Base-by-base conservation (phyloP, 2,113 vertebrate genomes). In the Geococcyx californianus region DNA sequence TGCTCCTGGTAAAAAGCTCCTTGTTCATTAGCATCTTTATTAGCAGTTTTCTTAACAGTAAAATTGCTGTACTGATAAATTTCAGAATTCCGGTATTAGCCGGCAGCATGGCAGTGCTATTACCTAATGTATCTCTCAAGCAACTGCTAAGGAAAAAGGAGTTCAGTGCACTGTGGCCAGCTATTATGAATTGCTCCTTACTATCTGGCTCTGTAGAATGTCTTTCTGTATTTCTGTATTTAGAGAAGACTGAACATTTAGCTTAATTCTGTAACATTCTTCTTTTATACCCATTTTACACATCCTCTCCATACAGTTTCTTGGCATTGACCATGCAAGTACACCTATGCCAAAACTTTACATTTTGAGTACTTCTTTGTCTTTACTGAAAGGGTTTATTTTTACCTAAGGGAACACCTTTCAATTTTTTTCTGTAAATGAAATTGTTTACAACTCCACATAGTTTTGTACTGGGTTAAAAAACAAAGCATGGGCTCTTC, bases 21-120 rank as follows among this genome's bases (percentile, higher is more conserved):
- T 72, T 94, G 44, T 92, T 95, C 47, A 62, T 75, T 67, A 86
- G 56, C 34, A 86, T 74, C 90, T 81, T 77, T 74, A 88, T 80
- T 87, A 89, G 70, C 82, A 77, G 44, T 93, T 87, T 90, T 92
- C 85, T 55, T 83, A 70, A 60, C 33, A n/a, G 55, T 79, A 80
- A 87, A 86, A 73, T 74, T 77, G 72, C 85, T 72, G 16, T 93
- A 64, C 75, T 77, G 51, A 67, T 83, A 51, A 83, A 83, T 74
- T 83, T 49, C 44, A 44, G 63, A 77, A 54, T 94, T 79, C 66
- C 2, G 9, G 31, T 69, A 21, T 95, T 89, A 82, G 24, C 74
- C 4, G 16, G 70, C 38, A 76, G 66, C 74, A 73, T 60, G 67
- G 58, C 87, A 93, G 78, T 91, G 59, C 81, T 89, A 29, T 88